Evolutionary conservation across 2,888 invertebrate species (phyloP).

Genomic region (Entomobrya proxima): DNA sequence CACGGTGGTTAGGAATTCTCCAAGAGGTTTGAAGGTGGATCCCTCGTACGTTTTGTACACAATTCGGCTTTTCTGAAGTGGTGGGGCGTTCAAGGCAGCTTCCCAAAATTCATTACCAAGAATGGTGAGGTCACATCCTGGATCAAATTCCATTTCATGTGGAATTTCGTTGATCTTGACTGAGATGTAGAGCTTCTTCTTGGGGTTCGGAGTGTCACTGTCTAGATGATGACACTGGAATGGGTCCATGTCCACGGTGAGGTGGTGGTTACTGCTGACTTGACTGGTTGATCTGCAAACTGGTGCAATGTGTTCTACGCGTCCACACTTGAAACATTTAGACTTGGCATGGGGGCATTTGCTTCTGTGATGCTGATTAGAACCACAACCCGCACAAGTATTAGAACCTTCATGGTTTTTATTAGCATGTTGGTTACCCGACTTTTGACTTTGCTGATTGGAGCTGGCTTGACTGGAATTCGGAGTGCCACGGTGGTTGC

Average conservation of each 20-base stretch:
- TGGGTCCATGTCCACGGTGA: not conserved
- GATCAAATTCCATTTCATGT: slow-evolving; percentile 44
- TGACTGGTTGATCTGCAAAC: not conserved
- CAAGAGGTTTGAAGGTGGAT: no score
- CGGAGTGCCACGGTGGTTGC: no score
- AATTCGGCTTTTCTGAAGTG: no score
- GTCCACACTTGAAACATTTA: not conserved
- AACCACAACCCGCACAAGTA: not conserved
- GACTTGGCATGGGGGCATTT: not conserved
- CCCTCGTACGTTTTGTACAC: no score
- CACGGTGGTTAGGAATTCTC: no score
- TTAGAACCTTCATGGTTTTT: not conserved
- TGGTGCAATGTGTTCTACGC: not conserved
- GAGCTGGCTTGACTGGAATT: no score
- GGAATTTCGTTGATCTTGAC: not conserved
- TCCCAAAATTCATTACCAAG: slow-evolving; percentile 6
- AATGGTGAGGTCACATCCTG: slow-evolving; percentile 30
- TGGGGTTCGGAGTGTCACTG: not conserved
- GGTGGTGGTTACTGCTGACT: not conserved
- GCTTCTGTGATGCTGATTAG: not conserved
- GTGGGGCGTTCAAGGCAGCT: no score
- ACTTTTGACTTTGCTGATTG: not conserved
- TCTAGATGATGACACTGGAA: not conserved
- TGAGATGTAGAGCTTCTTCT: not conserved
- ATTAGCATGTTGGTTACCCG: not conserved